phyloP scores from a whole-genome alignment of 2,888 invertebrate species.

The Chalcis sispes region DNA sequence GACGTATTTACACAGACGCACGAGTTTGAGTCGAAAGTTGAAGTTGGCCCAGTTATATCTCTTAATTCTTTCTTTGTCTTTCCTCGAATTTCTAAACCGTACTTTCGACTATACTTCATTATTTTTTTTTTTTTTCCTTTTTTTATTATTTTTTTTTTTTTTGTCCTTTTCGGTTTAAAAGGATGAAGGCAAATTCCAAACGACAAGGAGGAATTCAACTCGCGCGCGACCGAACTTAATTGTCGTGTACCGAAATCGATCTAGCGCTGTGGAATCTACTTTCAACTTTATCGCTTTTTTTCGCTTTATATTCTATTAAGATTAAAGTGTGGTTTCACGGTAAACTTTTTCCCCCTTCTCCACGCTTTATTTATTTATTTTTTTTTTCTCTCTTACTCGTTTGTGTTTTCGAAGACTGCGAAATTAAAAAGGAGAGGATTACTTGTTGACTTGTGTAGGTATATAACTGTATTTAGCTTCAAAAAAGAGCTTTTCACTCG shows the following conservation, averaged over 20 bases:
- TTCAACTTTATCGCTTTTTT: slow-evolving; percentile 11
- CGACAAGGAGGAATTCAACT: neutral
- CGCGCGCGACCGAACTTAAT: slow-evolving; percentile 30
- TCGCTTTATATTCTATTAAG: neutral
- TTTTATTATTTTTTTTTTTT: neutral
- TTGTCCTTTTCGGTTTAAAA: neutral
- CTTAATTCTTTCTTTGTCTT: neutral
- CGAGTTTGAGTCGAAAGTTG: neutral
- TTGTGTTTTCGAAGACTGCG: neutral
- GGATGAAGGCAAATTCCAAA: too few species aligned
- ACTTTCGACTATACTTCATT: too few species aligned
- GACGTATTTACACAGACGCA: slow-evolving; percentile 12
- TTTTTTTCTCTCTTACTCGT: neutral
- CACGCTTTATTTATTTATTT: too few species aligned
- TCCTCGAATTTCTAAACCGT: too few species aligned
- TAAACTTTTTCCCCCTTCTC: slow-evolving; percentile 17
- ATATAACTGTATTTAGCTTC: too few species aligned
- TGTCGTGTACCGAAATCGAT: slow-evolving; percentile 7
- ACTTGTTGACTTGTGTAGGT: too few species aligned
- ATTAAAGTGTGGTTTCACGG: slow-evolving; percentile 1
- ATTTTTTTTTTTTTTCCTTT: too few species aligned
- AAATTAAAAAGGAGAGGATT: slow-evolving; percentile 1
- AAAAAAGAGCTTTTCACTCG: too few species aligned
- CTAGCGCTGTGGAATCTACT: neutral
- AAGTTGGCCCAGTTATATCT: neutral